Percentiles rank a stretch among this genome's conserved stretches.
Evolutionary conservation across 2,113 vertebrate species (phyloP).

Genomic region (Onychostoma macrolepis): DNA sequence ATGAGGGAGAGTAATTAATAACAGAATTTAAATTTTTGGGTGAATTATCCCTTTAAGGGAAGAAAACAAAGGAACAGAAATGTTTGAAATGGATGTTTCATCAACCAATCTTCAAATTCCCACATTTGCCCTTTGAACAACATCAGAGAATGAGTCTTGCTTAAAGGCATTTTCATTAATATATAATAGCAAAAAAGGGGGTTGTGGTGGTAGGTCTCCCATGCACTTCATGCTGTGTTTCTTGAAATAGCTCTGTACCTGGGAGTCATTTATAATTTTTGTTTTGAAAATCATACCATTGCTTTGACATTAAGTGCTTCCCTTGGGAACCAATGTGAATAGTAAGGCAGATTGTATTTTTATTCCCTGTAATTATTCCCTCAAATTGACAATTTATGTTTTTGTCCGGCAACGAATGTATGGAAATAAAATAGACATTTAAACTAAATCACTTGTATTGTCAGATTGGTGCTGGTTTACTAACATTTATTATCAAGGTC

Average conservation of each 20-base stretch:
- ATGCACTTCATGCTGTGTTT: not conserved
- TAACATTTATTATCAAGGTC: not conserved
- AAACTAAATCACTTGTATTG: not conserved
- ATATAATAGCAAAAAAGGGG: not conserved
- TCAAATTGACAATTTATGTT: not conserved
- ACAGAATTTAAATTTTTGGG: too few species aligned
- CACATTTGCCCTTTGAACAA: not conserved
- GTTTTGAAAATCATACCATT: slow-evolving; percentile 4
- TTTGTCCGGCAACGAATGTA: not conserved
- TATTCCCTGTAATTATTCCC: not conserved
- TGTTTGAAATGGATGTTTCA: slow-evolving; percentile 2
- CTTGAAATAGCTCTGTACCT: not conserved
- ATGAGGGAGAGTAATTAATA: too few species aligned
- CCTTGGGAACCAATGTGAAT: not conserved
- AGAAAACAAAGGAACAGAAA: not conserved
- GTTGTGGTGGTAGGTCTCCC: not conserved
- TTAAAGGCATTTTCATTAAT: slow-evolving; percentile 21
- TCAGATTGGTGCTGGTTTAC: not conserved
- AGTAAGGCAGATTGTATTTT: not conserved
- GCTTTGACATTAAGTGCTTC: not conserved
- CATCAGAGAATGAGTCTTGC: not conserved
- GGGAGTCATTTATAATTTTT: not conserved
- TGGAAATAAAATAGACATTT: not conserved
- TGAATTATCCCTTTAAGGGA: not conserved
- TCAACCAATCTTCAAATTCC: not conserved